Evolutionary conservation across 2,797 vertebrate genomes (phyloP), one percentile per base, ranked within the genome.

Genomic region (Sebastes taczanowskii): DNA sequence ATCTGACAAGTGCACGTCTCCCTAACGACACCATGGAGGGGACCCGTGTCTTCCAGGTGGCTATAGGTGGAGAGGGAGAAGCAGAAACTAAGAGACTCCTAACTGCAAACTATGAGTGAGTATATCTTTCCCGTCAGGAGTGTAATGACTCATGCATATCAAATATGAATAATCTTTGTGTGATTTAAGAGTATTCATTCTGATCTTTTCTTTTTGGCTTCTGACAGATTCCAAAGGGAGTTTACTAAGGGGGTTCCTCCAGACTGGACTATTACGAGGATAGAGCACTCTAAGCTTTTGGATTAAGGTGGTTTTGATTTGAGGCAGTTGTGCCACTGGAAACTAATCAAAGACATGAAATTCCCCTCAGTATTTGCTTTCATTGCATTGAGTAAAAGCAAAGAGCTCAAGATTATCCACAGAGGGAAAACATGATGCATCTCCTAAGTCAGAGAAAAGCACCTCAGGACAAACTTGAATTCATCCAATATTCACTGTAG

Each of bases 81-180:
- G 11, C 74, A 7, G 95, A 97, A 89, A 95, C 93, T 4, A 98
- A 97, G 69, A 96, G 94, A 25, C 91, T 99, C 76, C 95, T 99
- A 66, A 96, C 93, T 35, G 98, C 98, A 52, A 97, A 96, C 81
- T 99, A 99, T 78, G 98, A 99, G 98, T 99, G 90, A 97, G 97
- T 92, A 68, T 73, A 35, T 42, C 6, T 46, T 7, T 58, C 20
- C 11, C n/a, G 4, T 67, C 23, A 34, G 6, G 13, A 46, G 42
- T 53, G 27, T 32, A 16, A 30, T 10, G 14, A 20, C 32, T 35
- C 1, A 2, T 23, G 4, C 2, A 23, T 32, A 0, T 16, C 1
- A 11, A 9, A 16, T 35, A 4, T 8, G 2, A 4, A 14, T 25
- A 27, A 8, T 13, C 4, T 58, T 8, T 20, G 6, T 34, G 7